These are phyloP conservation scores for Propithecus deckenii DNA, from an alignment of 2,797 vertebrate species.

Conservation along the genomic window DNA sequence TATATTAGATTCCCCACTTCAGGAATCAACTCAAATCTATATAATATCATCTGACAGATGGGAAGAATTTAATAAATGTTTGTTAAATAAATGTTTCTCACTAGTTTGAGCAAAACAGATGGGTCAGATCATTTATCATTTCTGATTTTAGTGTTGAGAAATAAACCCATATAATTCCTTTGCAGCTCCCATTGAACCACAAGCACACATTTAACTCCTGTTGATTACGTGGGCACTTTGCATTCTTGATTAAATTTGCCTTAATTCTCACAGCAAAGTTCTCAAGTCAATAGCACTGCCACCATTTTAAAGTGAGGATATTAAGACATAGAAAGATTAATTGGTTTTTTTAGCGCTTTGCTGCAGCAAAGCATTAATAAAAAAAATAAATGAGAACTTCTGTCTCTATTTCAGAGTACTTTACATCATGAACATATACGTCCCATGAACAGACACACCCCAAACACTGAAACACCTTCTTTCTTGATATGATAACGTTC, in stretches of 20 bases:
- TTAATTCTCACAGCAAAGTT: background rate
- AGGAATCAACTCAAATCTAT: background rate
- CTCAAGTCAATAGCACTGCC: background rate
- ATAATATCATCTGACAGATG: background rate
- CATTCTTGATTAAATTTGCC: background rate
- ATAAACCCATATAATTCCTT: background rate
- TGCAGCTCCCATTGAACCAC: background rate
- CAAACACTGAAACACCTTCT: background rate
- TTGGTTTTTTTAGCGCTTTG: background rate
- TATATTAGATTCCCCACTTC: background rate
- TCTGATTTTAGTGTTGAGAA: background rate
- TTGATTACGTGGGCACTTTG: background rate
- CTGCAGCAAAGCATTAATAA: background rate
- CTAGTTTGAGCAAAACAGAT: background rate
- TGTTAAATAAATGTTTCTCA: background rate
- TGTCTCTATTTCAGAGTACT: background rate
- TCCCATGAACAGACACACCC: background rate
- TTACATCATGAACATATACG: background rate
- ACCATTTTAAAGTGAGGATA: background rate
- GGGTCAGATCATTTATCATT: background rate
- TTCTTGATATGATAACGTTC: background rate
- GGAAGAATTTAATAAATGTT: conserved; percentile 11
- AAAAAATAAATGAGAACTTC: background rate
- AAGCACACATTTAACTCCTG: background rate
- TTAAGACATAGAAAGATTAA: background rate